Evolutionary conservation across 1,140 invertebrate species (phyloP).

Genomic region (Calosoma granatense): DNA sequence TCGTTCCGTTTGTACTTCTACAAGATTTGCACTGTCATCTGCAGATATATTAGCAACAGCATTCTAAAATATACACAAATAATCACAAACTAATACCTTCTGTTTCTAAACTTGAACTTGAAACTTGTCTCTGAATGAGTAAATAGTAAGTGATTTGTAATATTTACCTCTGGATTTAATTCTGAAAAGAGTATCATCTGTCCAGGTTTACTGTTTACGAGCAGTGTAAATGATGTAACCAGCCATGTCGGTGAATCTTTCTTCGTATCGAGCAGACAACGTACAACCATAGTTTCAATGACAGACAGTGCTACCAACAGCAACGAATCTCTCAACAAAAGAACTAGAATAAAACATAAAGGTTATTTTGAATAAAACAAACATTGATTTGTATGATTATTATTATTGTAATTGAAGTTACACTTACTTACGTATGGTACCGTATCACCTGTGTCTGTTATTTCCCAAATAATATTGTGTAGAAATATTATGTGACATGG

Average conservation of each 20-base stretch:
- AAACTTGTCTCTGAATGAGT: neutral
- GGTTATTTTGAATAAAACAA: no score
- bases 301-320: neutral
- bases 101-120: neutral
- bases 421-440: neutral
- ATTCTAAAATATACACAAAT: neutral
- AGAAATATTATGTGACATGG: neutral
- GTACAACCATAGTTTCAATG: neutral
- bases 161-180: conserved; percentile 7
- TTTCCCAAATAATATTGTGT: neutral
- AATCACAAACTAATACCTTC: neutral
- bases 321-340: neutral
- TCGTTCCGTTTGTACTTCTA: neutral
- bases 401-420: neutral
- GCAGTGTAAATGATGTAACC: neutral
- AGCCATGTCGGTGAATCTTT: neutral
- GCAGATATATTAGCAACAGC: neutral
- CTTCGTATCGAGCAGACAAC: neutral
- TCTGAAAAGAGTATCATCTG: neutral
- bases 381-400: neutral
- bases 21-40: neutral
- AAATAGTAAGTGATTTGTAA: neutral
- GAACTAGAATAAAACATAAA: neutral
- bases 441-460: neutral
- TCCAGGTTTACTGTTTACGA: neutral